Evolutionary conservation across 1,140 invertebrate genomes (phyloP).

Genomic region (Nasonia vitripennis): DNA sequence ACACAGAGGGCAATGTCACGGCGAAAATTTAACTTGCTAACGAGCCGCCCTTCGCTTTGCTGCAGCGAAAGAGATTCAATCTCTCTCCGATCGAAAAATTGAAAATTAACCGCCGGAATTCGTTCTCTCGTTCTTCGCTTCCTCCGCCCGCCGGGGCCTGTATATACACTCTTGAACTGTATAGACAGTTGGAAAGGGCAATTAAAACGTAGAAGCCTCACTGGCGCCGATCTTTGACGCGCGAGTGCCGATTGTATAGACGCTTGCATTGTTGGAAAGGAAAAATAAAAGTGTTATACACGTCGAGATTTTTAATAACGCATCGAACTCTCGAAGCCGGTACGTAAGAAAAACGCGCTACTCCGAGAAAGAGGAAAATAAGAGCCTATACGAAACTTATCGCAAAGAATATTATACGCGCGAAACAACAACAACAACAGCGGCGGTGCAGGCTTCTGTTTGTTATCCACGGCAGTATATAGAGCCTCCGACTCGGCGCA

Average conservation of each 20-base stretch:
- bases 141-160: not conserved
- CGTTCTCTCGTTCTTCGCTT: constrained; percentile 11
- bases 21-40: constrained; percentile 37
- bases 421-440: not conserved
- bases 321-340: too few species aligned
- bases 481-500: not conserved
- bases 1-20: not conserved
- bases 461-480: not conserved
- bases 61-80: not conserved
- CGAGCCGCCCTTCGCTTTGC: not conserved
- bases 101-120: constrained; percentile 29
- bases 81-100: constrained; percentile 30
- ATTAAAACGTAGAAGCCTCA: not conserved
- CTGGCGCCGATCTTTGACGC: not conserved
- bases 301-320: too few species aligned
- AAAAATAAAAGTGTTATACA: too few species aligned
- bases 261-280: too few species aligned
- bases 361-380: too few species aligned
- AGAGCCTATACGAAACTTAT: not conserved
- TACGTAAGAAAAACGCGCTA: not conserved
- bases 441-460: not conserved
- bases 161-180: too few species aligned
- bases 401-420: not conserved
- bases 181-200: not conserved
- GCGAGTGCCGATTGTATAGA: too few species aligned